phyloP scores from a whole-genome alignment of 2,888 invertebrate genomes.

The Apodemia duryi region DNA sequence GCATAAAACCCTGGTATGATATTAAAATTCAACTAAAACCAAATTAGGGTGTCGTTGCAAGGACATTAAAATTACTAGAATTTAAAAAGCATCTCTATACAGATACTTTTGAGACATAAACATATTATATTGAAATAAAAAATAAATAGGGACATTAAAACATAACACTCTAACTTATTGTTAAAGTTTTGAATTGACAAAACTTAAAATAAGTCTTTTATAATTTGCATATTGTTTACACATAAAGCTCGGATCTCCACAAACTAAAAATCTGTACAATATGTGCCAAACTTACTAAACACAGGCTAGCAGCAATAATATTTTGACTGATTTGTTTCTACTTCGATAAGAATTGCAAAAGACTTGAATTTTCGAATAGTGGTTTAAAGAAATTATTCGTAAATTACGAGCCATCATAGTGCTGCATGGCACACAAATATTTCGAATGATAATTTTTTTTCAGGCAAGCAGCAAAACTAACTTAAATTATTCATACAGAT shows the following conservation, averaged over 20 bases:
- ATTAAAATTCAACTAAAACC: slow-evolving; percentile 40
- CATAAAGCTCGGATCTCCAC: slow-evolving; percentile 41
- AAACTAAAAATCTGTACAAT: not conserved
- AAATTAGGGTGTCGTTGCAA: slow-evolving; percentile 44
- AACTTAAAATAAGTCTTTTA: slow-evolving; percentile 76
- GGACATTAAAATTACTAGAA: slow-evolving; percentile 50
- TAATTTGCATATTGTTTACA: slow-evolving; percentile 49
- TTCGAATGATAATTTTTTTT: too few relatives aligned
- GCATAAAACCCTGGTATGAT: slow-evolving; percentile 51
- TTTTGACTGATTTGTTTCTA: not conserved
- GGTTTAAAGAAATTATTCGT: not conserved
- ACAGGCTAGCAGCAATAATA: not conserved
- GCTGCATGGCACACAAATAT: too few relatives aligned
- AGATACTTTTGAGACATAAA: slow-evolving; percentile 58
- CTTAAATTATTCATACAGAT: too few relatives aligned
- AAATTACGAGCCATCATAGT: not conserved
- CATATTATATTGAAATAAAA: slow-evolving; percentile 49
- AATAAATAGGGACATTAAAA: slow-evolving; percentile 71
- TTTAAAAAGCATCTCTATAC: slow-evolving; percentile 43
- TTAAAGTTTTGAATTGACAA: slow-evolving; percentile 77
- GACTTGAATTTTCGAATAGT: not conserved
- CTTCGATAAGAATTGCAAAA: not conserved
- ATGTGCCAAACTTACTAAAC: slow-evolving; percentile 8
- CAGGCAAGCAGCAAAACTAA: too few relatives aligned
- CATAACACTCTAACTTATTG: slow-evolving; percentile 76